Base-by-base conservation (phyloP, 2,888 invertebrate genomes). In the Leistus spinibarbis region DNA sequence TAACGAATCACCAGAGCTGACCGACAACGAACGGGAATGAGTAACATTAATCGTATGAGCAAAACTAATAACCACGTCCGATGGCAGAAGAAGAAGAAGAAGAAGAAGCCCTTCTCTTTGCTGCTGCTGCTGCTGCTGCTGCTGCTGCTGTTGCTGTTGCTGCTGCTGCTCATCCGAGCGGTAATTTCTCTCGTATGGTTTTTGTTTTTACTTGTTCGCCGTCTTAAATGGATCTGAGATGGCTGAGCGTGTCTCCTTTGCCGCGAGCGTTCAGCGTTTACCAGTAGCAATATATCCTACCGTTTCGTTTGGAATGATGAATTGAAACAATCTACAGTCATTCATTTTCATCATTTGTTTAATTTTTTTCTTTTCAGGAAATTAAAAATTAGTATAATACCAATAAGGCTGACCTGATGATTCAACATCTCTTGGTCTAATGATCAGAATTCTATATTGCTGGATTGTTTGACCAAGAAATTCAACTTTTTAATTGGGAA, bases 31-130 rank as follows among this genome's bases (percentile, higher is more conserved):
- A 19, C 63, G 63, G 13, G 63, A 72, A 72, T 72, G 71, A 72
- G 71, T 56, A 65, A 72, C 72, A 72, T 72, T 72, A 72, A 72
- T 72, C 72, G 72, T 72, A 72, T 72, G 71, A 64, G 63, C 71
- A 57, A 72, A 66, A 72, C 72, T 72, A 72, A 72, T 72, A 72
- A 72, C 60, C 19, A 19, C 65, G 65, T 22, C 19, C n/a, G 60
- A 40, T 40, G 40, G 40, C 13, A 40, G n/a, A n/a, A n/a, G n/a
- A n/a, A n/a, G n/a, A n/a, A n/a, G n/a, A n/a, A n/a, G n/a, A n/a
- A n/a, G n/a, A n/a, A n/a, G n/a, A n/a, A n/a, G 40, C 40, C 40
- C 40, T 40, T 40, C 40, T 40, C 40, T n/a, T n/a, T n/a, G n/a
- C n/a, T n/a, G n/a, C n/a, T n/a, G n/a, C n/a, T n/a, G n/a, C n/a